Conservation (phyloP, 1,140 invertebrate species). For the Calosoma granatense region DNA sequence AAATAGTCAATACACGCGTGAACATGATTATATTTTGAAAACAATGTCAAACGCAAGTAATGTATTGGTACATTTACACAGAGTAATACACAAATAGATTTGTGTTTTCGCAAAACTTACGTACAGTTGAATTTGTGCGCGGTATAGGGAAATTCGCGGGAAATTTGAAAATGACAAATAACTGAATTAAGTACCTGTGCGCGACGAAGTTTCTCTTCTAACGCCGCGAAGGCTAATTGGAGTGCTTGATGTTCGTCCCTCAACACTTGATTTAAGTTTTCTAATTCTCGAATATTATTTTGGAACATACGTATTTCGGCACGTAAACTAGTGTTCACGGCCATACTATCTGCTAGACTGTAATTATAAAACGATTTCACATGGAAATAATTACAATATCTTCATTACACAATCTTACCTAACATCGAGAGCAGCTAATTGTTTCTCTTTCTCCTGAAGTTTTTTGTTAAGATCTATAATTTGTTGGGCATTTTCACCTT, state of each 20-base stretch:
- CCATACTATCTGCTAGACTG: conserved; percentile 64
- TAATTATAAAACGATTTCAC: conserved; percentile 21
- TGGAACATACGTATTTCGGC: conserved; percentile 56
- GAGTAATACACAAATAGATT: no score
- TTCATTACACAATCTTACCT: conserved; percentile 44
- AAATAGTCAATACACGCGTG: no score
- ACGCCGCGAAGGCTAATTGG: conserved; percentile 76
- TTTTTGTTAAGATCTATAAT: conserved; percentile 82
- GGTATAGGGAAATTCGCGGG: no score
- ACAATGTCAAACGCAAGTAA: no score
- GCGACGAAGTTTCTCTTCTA: conserved; percentile 84
- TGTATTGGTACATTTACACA: no score
- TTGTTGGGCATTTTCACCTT: conserved; percentile 87
- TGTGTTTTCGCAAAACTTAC: no score
- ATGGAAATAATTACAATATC: conserved; percentile 5
- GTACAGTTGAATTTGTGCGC: no score
- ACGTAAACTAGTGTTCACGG: conserved; percentile 50
- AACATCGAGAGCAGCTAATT: conserved; percentile 57
- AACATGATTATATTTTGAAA: no score
- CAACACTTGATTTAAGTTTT: conserved; percentile 75
- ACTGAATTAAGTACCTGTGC: conserved; percentile 69
- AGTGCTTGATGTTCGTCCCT: conserved; percentile 92
- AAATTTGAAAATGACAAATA: no score
- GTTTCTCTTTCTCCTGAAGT: conserved; percentile 77
- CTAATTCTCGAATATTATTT: conserved; percentile 56